These are phyloP conservation scores for Promerops cafer DNA, from an alignment of 2,113 vertebrate species.

Conservation along the genomic window DNA sequence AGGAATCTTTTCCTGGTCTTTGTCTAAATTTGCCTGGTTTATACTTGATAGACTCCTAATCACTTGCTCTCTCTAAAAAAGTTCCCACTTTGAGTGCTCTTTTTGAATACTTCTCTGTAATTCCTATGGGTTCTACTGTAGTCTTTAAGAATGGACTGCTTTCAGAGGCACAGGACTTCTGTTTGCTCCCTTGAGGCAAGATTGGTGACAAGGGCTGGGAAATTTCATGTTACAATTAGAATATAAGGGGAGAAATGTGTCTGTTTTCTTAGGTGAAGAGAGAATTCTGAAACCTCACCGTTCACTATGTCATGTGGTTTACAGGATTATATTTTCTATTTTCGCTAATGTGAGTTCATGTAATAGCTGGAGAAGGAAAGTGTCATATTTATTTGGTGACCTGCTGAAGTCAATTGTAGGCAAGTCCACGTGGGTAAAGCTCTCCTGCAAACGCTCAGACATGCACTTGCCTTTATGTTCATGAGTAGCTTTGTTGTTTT, in stretches of 20 bases:
- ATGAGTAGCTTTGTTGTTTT: not conserved
- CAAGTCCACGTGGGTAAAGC: not conserved
- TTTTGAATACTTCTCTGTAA: not conserved
- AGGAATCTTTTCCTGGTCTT: not conserved
- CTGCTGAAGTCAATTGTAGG: not conserved
- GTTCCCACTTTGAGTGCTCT: not conserved
- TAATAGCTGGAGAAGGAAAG: not conserved
- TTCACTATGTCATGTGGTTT: rapidly evolving
- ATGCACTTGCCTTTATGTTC: not conserved
- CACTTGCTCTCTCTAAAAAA: not conserved
- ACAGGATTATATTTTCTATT: not conserved
- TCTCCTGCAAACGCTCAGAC: not conserved
- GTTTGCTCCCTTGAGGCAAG: not conserved
- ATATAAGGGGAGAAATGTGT: not conserved
- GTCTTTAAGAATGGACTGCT: not conserved
- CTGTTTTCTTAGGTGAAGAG: not conserved
- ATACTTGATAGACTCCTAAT: not conserved
- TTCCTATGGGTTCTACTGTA: not conserved
- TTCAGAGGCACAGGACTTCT: not conserved
- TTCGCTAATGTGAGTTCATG: not conserved
- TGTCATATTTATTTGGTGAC: not conserved
- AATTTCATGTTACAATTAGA: not conserved
- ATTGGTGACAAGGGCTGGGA: not conserved
- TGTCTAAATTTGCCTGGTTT: not conserved
- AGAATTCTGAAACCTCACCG: not conserved